A percentile compares a stretch with the other conserved stretches of the same genome.
These are phyloP conservation scores for Diplodus puntazzo DNA, from an alignment of 2,797 vertebrate genomes.

Conservation along the genomic window DNA sequence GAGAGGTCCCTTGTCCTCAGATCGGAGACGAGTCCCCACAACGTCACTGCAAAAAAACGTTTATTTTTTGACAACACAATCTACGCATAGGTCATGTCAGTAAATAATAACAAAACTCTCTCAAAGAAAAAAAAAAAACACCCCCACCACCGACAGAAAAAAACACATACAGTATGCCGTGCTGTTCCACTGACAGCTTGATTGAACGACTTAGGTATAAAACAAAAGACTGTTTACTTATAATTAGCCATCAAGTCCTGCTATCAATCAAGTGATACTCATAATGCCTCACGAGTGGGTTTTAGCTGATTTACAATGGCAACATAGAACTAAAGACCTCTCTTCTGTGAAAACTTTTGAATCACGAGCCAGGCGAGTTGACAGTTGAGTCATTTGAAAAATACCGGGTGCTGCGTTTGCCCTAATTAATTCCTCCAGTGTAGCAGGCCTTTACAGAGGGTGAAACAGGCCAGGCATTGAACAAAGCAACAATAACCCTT, in stretches of 20 bases:
- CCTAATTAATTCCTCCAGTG: conserved; percentile 47
- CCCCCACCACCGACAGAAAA: neutral
- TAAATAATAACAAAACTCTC: conserved; percentile 2
- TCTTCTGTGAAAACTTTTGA: conserved; percentile 28
- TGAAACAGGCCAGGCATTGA: conserved; percentile 9
- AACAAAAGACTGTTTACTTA: conserved; percentile 48
- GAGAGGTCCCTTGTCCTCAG: neutral
- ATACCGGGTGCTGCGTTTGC: conserved; percentile 40
- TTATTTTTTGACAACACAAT: too few species aligned
- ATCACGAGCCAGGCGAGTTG: conserved; percentile 31
- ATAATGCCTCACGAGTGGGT: neutral
- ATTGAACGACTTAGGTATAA: conserved; percentile 27
- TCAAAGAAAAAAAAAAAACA: conserved; percentile 2
- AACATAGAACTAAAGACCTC: conserved; percentile 17
- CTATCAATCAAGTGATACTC: conserved; percentile 34
- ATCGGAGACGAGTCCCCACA: neutral
- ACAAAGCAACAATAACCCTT: conserved; percentile 41
- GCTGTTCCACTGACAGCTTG: conserved; percentile 10
- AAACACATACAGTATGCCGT: neutral
- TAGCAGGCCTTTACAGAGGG: conserved; percentile 20
- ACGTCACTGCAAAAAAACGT: neutral
- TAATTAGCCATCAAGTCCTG: conserved; percentile 39
- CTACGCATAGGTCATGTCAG: neutral
- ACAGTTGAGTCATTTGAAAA: conserved; percentile 44
- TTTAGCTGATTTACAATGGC: conserved; percentile 26